Conservation (phyloP, 2,113 vertebrate species). For the Microtus montanus region DNA sequence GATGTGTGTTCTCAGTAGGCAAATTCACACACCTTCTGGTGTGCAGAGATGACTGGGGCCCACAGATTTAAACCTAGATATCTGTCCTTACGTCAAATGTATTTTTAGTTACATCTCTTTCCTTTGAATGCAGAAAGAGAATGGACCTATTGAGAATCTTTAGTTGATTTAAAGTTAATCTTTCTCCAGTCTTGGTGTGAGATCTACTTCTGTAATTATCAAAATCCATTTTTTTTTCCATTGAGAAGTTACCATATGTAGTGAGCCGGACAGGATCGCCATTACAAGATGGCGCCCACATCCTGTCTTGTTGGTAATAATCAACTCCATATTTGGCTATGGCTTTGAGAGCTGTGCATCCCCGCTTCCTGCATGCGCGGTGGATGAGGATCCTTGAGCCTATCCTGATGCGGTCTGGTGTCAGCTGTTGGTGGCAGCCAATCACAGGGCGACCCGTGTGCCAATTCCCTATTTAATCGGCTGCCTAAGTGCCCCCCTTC, state of each 20-base stretch:
- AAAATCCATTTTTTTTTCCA: not conserved
- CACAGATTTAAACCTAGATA: not conserved
- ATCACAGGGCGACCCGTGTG: too few species aligned
- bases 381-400: too few species aligned
- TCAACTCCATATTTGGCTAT: too few species aligned
- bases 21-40: not conserved
- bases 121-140: not conserved
- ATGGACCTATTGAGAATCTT: accelerated
- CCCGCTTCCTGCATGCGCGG: too few species aligned
- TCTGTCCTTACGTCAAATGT: not conserved
- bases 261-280: too few species aligned
- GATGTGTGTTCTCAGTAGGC: not conserved
- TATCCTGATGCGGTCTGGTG: too few species aligned
- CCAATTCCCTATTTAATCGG: too few species aligned
- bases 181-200: not conserved
- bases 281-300: too few species aligned
- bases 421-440: too few species aligned
- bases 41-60: not conserved
- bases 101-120: not conserved
- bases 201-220: not conserved
- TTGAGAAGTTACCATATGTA: not conserved
- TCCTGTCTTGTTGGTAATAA: too few species aligned
- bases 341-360: too few species aligned
- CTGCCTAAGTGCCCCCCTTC: too few species aligned
- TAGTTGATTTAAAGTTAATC: not conserved